These are phyloP conservation scores for Chironomus tepperi DNA, from an alignment of 1,140 invertebrate genomes.

Conservation along the genomic window DNA sequence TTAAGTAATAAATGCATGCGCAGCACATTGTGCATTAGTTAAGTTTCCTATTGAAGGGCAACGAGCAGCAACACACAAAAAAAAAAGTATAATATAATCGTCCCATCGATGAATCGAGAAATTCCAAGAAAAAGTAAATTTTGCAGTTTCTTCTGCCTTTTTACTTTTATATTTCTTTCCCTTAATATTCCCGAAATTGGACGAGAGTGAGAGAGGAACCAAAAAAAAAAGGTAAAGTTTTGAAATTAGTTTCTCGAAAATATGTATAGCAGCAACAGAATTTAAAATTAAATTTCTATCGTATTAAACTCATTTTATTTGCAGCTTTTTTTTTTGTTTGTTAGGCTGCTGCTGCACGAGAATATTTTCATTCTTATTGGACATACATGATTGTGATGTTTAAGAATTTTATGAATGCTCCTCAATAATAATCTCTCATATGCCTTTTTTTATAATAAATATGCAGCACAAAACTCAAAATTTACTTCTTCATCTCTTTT, in stretches of 20 bases:
- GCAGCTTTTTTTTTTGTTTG: slow-evolving; percentile 13
- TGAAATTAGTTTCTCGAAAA: slow-evolving; percentile 21
- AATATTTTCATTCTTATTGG: neutral
- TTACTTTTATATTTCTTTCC: neutral
- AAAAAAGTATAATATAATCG: slow-evolving; percentile 10
- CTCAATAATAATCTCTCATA: too few relatives aligned
- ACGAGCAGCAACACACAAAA: neutral
- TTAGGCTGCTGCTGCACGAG: neutral
- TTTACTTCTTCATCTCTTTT: neutral
- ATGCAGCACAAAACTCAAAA: neutral
- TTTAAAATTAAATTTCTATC: slow-evolving; percentile 1
- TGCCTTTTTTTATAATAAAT: neutral
- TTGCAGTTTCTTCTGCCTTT: neutral
- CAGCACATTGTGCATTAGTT: too few relatives aligned
- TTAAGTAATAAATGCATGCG: too few relatives aligned
- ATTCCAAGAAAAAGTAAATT: slow-evolving; percentile 23
- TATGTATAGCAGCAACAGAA: neutral
- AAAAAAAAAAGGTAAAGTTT: slow-evolving; percentile 2
- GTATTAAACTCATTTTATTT: neutral
- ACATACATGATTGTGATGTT: neutral
- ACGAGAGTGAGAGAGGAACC: too few relatives aligned
- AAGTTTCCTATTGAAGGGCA: too few relatives aligned
- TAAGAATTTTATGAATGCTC: slow-evolving; percentile 22
- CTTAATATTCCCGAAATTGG: neutral
- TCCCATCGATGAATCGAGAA: slow-evolving; percentile 21